Evolutionary conservation across 2,113 vertebrate species (phyloP).

Genomic region (Marmota monax): DNA sequence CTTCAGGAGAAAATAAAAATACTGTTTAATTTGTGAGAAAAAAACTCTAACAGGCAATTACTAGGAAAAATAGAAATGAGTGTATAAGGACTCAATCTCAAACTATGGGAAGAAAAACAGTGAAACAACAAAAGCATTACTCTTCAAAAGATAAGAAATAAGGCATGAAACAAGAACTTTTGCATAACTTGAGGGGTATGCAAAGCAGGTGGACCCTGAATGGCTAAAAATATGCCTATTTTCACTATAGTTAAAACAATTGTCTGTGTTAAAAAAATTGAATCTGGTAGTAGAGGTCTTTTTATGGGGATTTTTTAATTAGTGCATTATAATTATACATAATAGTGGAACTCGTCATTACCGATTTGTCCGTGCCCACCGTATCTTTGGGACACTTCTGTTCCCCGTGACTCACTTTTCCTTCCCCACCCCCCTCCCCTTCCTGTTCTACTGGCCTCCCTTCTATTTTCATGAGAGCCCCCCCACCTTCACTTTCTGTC

Average conservation of each 20-base stretch:
- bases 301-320: no score
- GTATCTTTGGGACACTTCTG: no score
- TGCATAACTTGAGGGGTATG: not conserved
- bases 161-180: not conserved
- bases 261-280: not conserved
- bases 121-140: not conserved
- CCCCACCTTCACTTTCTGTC: no score
- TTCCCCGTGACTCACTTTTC: no score
- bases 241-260: not conserved
- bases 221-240: not conserved
- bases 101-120: conserved; percentile 8
- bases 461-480: no score
- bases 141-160: not conserved
- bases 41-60: not conserved
- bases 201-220: not conserved
- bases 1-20: not conserved
- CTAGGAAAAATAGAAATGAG: not conserved
- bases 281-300: not conserved
- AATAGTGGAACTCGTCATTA: no score
- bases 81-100: not conserved
- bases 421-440: no score
- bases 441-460: no score
- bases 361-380: no score
- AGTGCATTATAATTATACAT: not conserved
- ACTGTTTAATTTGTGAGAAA: not conserved